These are phyloP conservation scores for Criorhina ranunculi DNA, from an alignment of 2,888 invertebrate genomes.

Conservation along the genomic window DNA sequence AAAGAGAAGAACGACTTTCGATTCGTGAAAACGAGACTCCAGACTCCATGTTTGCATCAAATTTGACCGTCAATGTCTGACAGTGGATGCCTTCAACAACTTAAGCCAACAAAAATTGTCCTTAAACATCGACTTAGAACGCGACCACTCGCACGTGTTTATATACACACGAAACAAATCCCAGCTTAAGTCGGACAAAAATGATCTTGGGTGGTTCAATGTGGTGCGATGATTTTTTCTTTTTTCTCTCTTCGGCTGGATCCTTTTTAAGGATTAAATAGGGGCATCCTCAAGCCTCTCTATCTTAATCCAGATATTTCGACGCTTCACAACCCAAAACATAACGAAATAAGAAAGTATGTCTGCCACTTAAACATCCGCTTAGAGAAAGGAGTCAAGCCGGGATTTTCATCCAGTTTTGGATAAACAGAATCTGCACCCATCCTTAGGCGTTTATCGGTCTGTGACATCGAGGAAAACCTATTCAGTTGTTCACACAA, in stretches of 20 bases:
- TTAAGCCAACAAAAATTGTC: conserved; percentile 20
- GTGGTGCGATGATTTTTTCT: conserved; percentile 16
- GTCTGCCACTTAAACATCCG: conserved; percentile 67
- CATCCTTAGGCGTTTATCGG: conserved; percentile 57
- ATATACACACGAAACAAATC: background rate
- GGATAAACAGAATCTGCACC: conserved; percentile 26
- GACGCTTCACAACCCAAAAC: conserved; percentile 61
- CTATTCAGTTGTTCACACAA: conserved; percentile 27
- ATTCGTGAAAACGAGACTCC: no score
- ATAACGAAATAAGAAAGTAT: conserved; percentile 19
- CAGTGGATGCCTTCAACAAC: background rate
- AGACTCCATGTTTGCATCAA: no score
- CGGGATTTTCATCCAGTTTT: conserved; percentile 61
- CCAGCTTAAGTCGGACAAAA: conserved; percentile 21
- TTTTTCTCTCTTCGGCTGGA: background rate
- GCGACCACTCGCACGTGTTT: conserved; percentile 37
- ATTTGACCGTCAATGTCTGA: no score
- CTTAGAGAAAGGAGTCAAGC: conserved; percentile 66
- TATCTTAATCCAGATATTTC: conserved; percentile 68
- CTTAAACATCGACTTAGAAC: conserved; percentile 41
- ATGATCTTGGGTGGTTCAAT: conserved; percentile 3
- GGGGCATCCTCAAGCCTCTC: conserved; percentile 13
- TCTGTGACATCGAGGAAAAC: conserved; percentile 47
- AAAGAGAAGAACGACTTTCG: no score
- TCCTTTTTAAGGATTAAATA: conserved; percentile 60